Percentiles rank a stretch among this genome's conserved stretches.
phyloP scores from a whole-genome alignment of 2,797 vertebrate species.

The Falco columbarius region DNA sequence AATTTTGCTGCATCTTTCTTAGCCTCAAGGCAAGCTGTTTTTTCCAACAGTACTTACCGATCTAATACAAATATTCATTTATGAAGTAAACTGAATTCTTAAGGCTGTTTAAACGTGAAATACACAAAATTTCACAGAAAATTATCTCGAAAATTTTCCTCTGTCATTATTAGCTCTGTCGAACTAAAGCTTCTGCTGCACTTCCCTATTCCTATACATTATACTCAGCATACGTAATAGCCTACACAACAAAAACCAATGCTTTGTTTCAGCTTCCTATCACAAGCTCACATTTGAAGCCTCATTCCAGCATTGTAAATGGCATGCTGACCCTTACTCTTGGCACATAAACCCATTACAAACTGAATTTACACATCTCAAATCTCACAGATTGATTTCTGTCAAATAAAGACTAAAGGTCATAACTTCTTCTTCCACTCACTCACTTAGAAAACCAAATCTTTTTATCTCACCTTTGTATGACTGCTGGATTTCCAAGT shows the following conservation, averaged over 20 bases:
- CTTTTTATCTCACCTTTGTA: background rate
- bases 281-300: background rate
- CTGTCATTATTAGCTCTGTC: background rate
- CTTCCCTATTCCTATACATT: background rate
- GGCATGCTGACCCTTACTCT: background rate
- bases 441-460: background rate
- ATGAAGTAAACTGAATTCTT: background rate
- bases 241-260: background rate
- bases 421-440: background rate
- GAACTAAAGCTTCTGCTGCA: background rate
- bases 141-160: background rate
- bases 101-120: background rate
- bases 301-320: background rate
- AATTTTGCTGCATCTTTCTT: background rate
- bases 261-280: background rate
- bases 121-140: background rate
- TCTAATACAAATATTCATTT: background rate
- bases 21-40: background rate
- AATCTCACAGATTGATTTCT: background rate
- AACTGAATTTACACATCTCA: background rate
- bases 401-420: background rate
- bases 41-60: background rate
- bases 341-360: background rate
- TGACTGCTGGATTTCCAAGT: background rate
- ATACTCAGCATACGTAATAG: rapidly evolving